A percentile compares a stretch with the other conserved stretches of the same genome.
Conservation (phyloP, 2,888 invertebrate species). For the Creontiades dilutus region DNA sequence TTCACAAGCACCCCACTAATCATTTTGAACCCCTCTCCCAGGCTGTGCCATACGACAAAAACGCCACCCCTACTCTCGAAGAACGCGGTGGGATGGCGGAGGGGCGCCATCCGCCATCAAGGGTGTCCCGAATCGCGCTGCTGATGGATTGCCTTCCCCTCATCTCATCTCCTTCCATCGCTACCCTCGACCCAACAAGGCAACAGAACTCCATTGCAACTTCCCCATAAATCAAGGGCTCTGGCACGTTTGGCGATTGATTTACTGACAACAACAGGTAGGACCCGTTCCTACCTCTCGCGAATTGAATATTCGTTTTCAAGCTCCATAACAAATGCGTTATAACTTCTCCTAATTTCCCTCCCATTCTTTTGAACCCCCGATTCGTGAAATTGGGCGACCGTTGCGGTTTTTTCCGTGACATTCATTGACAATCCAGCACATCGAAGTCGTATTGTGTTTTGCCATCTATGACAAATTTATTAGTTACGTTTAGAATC, state of each 20-base stretch:
- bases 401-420: background rate
- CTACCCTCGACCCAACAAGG: conserved; percentile 36
- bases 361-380: background rate
- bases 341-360: conserved; percentile 1
- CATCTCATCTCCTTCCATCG: conserved; percentile 37
- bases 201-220: conserved; percentile 47
- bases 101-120: conserved; percentile 31
- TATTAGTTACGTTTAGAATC: no score
- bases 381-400: background rate
- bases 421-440: no score
- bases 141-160: background rate
- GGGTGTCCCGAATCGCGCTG: background rate
- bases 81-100: background rate
- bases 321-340: background rate
- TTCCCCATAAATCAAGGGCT: conserved; percentile 2
- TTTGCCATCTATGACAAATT: no score
- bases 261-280: conserved; percentile 61
- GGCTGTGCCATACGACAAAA: background rate
- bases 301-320: background rate
- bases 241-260: background rate
- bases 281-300: background rate
- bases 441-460: no score
- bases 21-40: no score
- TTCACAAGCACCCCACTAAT: no score
- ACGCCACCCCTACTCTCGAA: background rate